Percentiles rank a stretch among this genome's conserved stretches.
These are phyloP conservation scores for Oryctes rhinoceros DNA, from an alignment of 1,140 invertebrate genomes.

Conservation along the genomic window DNA sequence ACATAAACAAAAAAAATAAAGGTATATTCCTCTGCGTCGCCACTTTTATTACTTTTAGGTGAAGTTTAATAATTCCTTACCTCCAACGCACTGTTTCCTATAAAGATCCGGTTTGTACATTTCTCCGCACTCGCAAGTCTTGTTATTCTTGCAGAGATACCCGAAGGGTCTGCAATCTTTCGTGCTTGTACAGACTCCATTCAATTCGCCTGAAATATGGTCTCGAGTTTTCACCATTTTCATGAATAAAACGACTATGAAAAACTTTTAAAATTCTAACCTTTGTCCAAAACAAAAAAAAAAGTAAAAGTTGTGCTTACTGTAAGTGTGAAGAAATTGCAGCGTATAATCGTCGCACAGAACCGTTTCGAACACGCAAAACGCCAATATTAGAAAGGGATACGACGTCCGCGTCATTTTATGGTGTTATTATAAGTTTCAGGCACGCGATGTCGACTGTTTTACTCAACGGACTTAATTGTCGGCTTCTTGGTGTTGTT, in stretches of 20 bases:
- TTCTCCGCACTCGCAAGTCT: slow-evolving; percentile 52
- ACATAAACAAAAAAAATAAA: too few species aligned
- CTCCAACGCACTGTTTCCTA: slow-evolving; percentile 52
- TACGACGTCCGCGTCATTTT: neutral
- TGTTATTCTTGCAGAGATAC: slow-evolving; percentile 52
- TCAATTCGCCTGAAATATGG: neutral
- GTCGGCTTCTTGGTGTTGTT: neutral
- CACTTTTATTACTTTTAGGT: too few species aligned
- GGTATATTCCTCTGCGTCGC: too few species aligned
- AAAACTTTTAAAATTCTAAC: too few species aligned
- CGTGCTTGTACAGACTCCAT: neutral
- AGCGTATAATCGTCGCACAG: neutral
- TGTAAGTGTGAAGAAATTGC: slow-evolving; percentile 1
- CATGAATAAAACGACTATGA: too few species aligned
- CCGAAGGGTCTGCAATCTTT: slow-evolving; percentile 53
- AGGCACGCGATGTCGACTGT: neutral
- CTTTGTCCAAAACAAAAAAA: neutral
- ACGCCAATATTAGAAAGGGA: neutral
- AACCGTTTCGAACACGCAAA: neutral
- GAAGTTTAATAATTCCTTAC: slow-evolving; percentile 39
- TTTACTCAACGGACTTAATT: neutral
- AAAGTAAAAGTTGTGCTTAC: neutral
- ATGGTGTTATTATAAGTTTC: neutral
- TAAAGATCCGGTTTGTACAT: slow-evolving; percentile 48
- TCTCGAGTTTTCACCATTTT: neutral